Evolutionary conservation across 2,888 invertebrate species (phyloP), one percentile per base, ranked within the genome.

Genomic region (Sminthurides aquaticus): DNA sequence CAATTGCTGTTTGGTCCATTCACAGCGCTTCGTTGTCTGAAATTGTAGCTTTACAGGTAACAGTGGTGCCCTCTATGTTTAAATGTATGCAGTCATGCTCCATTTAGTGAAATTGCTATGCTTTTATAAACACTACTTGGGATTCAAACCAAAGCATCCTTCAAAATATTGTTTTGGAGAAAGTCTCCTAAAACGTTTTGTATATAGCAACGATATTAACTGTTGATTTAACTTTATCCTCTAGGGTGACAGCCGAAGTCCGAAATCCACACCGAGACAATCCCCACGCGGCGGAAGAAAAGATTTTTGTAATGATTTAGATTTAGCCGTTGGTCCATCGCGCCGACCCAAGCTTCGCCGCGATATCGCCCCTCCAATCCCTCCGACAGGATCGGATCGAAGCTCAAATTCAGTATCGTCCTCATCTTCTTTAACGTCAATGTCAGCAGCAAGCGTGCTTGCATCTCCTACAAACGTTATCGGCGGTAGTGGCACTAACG

Each of bases 261-360:
- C 83, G 1, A 80, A 82, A 79, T 81, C 82, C 68, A 84, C 84
- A 11, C 84, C 84, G 1, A 80, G 84, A 65, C 82, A 81, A 67
- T 85, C 85, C 5, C 64, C 64, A 3, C 60, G 25, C 3, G 8
- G 57, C 20, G 18, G 26, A 3, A 20, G 64, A 5, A 64, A 60
- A 57, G 58, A 64, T 20, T 20, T 54, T 3, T 55, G 55, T 55
- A 34, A 24, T 20, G 49, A 26, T 3, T n/a, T 43, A 1, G 64
- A 64, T 49, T 64, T 64, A 58, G 64, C 49, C 15, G 29, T 64
- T 20, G 57, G 49, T n/a, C 43, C 52, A 48, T 56, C 48, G 22
- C 28, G 27, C 5, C 26, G 57, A 24, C 57, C 20, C 20, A 18
- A 15, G 25, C 48, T 25, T 25, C 48, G 28, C 29, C 49, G 2